Evolutionary conservation across 2,797 vertebrate species (phyloP).

Genomic region (Pseudochirops cupreus): DNA sequence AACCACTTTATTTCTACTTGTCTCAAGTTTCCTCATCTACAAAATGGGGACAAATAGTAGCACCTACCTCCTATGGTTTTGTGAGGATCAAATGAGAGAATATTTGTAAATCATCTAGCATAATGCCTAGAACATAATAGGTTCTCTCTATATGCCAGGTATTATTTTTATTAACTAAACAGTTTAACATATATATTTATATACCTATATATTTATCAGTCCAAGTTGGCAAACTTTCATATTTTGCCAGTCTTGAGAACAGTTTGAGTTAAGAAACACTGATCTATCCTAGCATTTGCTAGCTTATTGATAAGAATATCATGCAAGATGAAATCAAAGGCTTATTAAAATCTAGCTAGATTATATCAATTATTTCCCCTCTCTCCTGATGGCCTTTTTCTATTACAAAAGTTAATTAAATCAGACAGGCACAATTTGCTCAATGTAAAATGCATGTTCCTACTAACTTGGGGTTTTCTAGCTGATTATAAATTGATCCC

Average conservation of each 20-base stretch:
- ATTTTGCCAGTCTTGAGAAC: neutral
- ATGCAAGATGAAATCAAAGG: neutral
- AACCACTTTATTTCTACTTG: neutral
- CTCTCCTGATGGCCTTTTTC: neutral
- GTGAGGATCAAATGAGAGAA: neutral
- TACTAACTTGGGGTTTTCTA: neutral
- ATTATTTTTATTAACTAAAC: neutral
- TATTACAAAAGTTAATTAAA: conserved; percentile 7
- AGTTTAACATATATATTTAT: neutral
- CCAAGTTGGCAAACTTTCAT: neutral
- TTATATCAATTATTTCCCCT: neutral
- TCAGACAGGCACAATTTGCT: neutral
- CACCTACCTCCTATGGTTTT: neutral
- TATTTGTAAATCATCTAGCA: neutral
- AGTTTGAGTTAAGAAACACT: neutral
- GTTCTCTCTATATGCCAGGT: neutral
- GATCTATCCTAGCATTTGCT: neutral
- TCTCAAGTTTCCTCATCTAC: neutral
- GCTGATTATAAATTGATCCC: neutral
- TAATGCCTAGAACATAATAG: neutral
- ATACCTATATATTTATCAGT: neutral
- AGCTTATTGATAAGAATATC: neutral
- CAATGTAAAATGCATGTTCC: neutral
- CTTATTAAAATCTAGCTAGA: neutral
- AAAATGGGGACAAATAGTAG: neutral